Conservation (phyloP, 2,888 invertebrate species). For the Chymomyza amoena region DNA sequence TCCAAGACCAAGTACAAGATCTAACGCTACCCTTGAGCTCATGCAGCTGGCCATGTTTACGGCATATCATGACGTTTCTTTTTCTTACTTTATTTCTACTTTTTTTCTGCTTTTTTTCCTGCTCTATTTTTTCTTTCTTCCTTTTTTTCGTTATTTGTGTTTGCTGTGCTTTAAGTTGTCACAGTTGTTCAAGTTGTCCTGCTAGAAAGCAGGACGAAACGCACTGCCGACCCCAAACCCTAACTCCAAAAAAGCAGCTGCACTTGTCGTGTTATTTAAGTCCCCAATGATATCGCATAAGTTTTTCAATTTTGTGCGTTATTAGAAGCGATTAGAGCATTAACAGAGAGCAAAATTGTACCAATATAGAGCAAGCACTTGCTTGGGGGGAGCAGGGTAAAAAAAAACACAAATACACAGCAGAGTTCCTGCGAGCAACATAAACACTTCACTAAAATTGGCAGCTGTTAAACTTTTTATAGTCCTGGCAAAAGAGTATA, state of each 20-base stretch:
- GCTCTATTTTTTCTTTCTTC: not conserved
- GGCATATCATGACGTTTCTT: conserved; percentile 65
- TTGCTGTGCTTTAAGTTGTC: conserved; percentile 67
- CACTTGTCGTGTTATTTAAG: conserved; percentile 65
- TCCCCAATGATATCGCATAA: conserved; percentile 75
- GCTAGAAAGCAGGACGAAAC: not conserved
- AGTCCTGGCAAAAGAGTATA: not conserved
- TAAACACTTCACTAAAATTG: conserved; percentile 58
- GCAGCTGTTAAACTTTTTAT: conserved; percentile 47
- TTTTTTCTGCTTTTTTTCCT: conserved; percentile 8
- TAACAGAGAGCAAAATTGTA: conserved; percentile 15
- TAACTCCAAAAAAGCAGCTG: conserved; percentile 49
- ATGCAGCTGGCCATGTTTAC: conserved; percentile 63
- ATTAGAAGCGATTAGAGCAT: conserved; percentile 77
- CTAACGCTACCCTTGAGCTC: conserved; percentile 24
- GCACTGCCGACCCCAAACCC: not conserved
- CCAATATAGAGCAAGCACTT: conserved; percentile 8
- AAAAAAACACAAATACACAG: not conserved
- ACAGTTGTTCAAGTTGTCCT: conserved; percentile 68
- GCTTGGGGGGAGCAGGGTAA: not conserved
- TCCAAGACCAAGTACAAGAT: not conserved
- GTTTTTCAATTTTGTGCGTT: conserved; percentile 77
- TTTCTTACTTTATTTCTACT: conserved; percentile 1
- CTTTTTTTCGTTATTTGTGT: conserved; percentile 22
- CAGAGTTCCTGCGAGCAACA: conserved; percentile 8